phyloP scores from a whole-genome alignment of 2,888 invertebrate genomes.

The Ptychoptera contaminata region DNA sequence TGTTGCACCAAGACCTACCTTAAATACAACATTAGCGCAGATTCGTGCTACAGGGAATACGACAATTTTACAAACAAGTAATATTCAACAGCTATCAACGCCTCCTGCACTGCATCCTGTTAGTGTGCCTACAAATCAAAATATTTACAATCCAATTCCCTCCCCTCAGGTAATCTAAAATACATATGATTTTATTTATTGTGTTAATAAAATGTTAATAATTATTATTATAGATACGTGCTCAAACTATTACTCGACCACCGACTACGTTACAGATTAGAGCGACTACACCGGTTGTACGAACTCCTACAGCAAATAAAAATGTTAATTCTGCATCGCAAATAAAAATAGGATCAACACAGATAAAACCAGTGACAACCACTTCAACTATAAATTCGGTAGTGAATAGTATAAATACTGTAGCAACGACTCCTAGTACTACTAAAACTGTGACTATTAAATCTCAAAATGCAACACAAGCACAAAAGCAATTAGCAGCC shows the following conservation, averaged over 20 bases:
- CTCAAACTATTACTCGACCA: conserved; percentile 16
- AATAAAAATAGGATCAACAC: conserved; percentile 31
- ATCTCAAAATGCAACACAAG: conserved; percentile 26
- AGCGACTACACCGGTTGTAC: conserved; percentile 17
- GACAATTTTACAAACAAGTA: conserved; percentile 18
- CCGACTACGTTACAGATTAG: conserved; percentile 28
- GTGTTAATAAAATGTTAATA: background rate
- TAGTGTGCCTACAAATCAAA: conserved; percentile 10
- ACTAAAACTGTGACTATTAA: conserved; percentile 18
- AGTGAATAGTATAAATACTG: conserved; percentile 17
- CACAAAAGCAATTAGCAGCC: conserved; percentile 36
- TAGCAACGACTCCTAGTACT: conserved; percentile 11
- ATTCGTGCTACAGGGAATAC: conserved; percentile 21
- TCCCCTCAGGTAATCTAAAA: conserved; percentile 10
- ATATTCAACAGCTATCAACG: conserved; percentile 20
- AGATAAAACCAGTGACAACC: conserved; percentile 22
- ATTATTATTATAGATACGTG: conserved; percentile 20
- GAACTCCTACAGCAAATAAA: conserved; percentile 14
- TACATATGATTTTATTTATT: background rate
- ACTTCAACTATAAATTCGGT: conserved; percentile 12
- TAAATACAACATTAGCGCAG: conserved; percentile 17
- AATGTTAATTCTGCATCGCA: conserved; percentile 16
- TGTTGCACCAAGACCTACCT: conserved; percentile 21
- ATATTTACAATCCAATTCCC: conserved; percentile 8
- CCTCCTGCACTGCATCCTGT: conserved; percentile 28